Evolutionary conservation across 2,797 vertebrate genomes (phyloP).

Genomic region (Lutjanus argentimaculatus): DNA sequence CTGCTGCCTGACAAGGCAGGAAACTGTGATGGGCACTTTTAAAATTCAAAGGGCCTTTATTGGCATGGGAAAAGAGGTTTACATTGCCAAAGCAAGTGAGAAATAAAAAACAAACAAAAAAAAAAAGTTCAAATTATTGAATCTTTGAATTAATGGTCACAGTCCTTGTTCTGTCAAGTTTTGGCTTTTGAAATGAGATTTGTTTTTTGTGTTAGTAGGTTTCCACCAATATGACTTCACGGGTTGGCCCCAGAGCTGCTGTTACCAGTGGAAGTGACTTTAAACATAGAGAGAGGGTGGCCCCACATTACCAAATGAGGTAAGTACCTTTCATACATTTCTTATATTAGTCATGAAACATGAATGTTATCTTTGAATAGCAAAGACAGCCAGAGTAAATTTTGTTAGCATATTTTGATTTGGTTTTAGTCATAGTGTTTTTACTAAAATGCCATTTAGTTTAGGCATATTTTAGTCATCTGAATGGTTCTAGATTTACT

Average conservation of each 20-base stretch:
- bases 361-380: background rate
- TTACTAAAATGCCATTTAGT: too few species aligned
- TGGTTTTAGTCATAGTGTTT: too few species aligned
- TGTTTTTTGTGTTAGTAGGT: slow-evolving; percentile 48
- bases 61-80: too few species aligned
- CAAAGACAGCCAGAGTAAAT: background rate
- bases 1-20: background rate
- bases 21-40: background rate
- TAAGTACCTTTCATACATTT: slow-evolving; percentile 32
- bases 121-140: background rate
- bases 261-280: slow-evolving; percentile 91
- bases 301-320: slow-evolving; percentile 95
- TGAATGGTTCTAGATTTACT: too few species aligned
- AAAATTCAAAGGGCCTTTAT: too few species aligned
- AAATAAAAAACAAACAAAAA: too few species aligned
- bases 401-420: too few species aligned
- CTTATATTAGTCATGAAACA: background rate
- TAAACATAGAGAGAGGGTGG: slow-evolving; percentile 89
- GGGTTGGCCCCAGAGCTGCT: slow-evolving; percentile 87
- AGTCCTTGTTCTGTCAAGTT: background rate
- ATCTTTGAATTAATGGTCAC: background rate
- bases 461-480: too few species aligned
- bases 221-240: slow-evolving; percentile 89
- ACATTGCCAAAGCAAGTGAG: too few species aligned
- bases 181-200: slow-evolving; percentile 1